A percentile compares a stretch with the other conserved stretches of the same genome.
Conservation (phyloP, 2,888 invertebrate genomes). For the Salpingus planirostris region DNA sequence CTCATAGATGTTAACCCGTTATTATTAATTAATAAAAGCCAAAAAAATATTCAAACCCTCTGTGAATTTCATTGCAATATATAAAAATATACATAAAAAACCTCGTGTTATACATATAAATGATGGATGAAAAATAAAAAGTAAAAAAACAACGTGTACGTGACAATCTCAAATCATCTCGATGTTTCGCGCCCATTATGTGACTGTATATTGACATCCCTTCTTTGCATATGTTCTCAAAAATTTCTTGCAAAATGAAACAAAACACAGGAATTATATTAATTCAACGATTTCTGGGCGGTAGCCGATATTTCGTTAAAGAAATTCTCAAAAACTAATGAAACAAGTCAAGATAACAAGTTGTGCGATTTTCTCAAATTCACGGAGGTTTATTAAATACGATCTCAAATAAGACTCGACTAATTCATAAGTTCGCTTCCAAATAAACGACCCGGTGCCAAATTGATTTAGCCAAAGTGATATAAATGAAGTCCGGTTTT, state of each 20-base stretch:
- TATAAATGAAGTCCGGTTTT: slow-evolving; percentile 10
- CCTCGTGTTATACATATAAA: slow-evolving; percentile 11
- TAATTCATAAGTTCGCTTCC: too few species aligned
- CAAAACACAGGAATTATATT: slow-evolving; percentile 16
- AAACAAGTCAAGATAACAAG: too few species aligned
- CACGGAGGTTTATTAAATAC: slow-evolving; percentile 14
- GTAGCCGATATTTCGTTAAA: slow-evolving; percentile 14
- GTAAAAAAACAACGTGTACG: slow-evolving; percentile 22
- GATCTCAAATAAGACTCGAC: too few species aligned
- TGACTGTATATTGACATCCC: not conserved
- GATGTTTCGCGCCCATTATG: slow-evolving; percentile 19
- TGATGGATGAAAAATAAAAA: slow-evolving; percentile 7
- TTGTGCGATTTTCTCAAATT: not conserved
- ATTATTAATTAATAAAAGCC: too few species aligned
- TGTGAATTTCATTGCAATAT: slow-evolving; percentile 13
- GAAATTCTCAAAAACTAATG: too few species aligned
- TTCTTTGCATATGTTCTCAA: not conserved
- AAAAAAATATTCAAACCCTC: too few species aligned
- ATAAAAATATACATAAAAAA: slow-evolving; percentile 5
- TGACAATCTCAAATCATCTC: slow-evolving; percentile 30
- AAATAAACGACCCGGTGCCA: slow-evolving; percentile 9
- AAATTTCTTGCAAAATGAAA: slow-evolving; percentile 7
- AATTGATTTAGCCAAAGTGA: slow-evolving; percentile 11
- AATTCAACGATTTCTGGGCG: slow-evolving; percentile 12
- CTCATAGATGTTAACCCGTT: too few species aligned